phyloP scores from a whole-genome alignment of 2,113 vertebrate genomes.

The Anguilla rostrata region DNA sequence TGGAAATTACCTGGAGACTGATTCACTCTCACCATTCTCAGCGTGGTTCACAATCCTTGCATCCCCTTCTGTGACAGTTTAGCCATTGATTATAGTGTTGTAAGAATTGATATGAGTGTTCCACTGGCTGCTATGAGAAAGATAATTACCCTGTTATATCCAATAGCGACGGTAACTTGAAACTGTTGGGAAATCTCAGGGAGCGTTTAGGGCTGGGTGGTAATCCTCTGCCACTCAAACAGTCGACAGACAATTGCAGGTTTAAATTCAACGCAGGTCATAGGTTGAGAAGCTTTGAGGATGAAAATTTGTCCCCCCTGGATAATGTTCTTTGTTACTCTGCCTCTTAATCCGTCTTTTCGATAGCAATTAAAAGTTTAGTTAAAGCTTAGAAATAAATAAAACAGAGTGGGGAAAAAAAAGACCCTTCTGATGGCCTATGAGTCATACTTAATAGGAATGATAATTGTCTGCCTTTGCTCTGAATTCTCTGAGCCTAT shows the following conservation, averaged over 20 bases:
- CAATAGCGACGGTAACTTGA: not conserved
- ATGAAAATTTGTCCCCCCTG: conserved; percentile 55
- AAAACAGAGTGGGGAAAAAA: not conserved
- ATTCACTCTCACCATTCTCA: not conserved
- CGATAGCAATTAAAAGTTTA: conserved; percentile 77
- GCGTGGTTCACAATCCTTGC: not conserved
- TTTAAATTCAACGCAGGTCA: conserved; percentile 62
- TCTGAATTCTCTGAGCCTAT: not conserved
- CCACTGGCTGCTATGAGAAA: not conserved
- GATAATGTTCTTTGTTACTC: conserved; percentile 65
- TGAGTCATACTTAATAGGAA: not conserved
- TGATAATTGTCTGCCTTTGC: not conserved
- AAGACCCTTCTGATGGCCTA: conserved; percentile 40
- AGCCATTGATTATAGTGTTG: not conserved
- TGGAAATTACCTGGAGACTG: no score
- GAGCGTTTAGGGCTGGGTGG: conserved; percentile 29
- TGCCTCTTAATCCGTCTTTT: conserved; percentile 70
- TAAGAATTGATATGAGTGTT: not conserved
- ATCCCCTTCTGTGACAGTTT: not conserved
- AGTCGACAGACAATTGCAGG: conserved; percentile 34
- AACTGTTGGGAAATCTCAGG: not conserved
- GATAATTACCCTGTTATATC: not conserved
- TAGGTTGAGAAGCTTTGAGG: conserved; percentile 60
- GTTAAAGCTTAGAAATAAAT: conserved; percentile 60
- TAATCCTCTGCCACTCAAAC: conserved; percentile 53